Percentiles rank a stretch among this genome's conserved stretches.
Evolutionary conservation across 2,797 vertebrate genomes (phyloP).

Genomic region (Sebastes flavidus): DNA sequence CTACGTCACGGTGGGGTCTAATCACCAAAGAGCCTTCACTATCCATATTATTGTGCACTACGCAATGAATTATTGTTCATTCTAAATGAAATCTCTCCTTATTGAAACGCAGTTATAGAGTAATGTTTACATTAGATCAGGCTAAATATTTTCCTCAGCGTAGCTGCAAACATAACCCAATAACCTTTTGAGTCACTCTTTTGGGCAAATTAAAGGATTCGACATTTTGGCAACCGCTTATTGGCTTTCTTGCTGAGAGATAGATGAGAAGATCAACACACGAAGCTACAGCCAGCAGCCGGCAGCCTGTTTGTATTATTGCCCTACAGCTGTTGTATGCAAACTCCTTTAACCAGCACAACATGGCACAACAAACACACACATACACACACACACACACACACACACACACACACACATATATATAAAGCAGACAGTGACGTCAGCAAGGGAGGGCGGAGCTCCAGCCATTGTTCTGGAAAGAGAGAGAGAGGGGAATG

Average conservation of each 20-base stretch:
- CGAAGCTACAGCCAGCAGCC: not conserved
- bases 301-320: not conserved
- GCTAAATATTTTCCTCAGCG: not conserved
- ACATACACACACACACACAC: not conserved
- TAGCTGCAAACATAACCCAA: not conserved
- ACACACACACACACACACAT: not conserved
- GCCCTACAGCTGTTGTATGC: not conserved
- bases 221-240: not conserved
- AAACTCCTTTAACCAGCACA: not conserved
- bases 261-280: not conserved
- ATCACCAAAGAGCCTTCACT: no score
- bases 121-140: not conserved
- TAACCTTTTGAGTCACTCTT: not conserved
- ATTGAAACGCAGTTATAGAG: no score
- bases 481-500: not conserved
- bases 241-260: not conserved
- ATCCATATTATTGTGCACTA: no score
- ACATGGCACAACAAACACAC: not conserved
- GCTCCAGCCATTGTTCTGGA: slow-evolving; percentile 20
- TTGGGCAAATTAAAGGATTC: not conserved
- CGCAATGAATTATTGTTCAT: no score
- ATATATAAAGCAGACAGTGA: not conserved
- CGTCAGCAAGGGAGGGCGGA: not conserved
- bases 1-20: no score
- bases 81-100: no score